phyloP scores from a whole-genome alignment of 2,113 vertebrate genomes.

The Podocnemis expansa region DNA sequence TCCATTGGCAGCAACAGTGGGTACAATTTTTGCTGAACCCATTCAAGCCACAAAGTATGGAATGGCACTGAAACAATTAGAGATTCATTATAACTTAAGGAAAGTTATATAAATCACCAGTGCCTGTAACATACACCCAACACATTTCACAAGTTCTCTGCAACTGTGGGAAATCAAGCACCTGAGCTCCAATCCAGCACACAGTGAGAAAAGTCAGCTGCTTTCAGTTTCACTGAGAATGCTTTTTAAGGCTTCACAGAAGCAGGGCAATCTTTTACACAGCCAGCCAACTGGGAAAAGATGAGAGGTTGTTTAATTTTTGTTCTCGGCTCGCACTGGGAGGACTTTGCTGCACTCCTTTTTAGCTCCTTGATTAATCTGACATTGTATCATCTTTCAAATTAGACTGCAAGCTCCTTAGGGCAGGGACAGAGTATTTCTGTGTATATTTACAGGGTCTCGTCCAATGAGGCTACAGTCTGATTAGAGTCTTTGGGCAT shows the following conservation, averaged over 20 bases:
- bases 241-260: not conserved
- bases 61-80: not conserved
- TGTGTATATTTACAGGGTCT: not conserved
- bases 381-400: not conserved
- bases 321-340: not conserved
- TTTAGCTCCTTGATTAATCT: not conserved
- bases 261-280: not conserved
- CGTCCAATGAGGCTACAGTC: not conserved
- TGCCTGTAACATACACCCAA: not conserved
- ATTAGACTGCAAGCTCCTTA: not conserved
- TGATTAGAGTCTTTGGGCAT: not conserved
- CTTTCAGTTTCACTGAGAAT: not conserved
- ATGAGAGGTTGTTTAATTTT: rapidly evolving
- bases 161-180: not conserved
- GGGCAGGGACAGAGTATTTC: not conserved
- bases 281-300: not conserved
- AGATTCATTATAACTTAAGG: not conserved
- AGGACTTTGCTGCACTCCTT: not conserved
- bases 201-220: not conserved
- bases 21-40: not conserved
- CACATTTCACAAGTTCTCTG: not conserved
- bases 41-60: not conserved
- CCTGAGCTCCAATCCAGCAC: not conserved
- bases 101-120: not conserved
- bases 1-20: not conserved